A percentile compares a stretch with the other conserved stretches of the same genome.
Conservation (phyloP, 92 coral and sea anemone species). For the Porites divaricata region DNA sequence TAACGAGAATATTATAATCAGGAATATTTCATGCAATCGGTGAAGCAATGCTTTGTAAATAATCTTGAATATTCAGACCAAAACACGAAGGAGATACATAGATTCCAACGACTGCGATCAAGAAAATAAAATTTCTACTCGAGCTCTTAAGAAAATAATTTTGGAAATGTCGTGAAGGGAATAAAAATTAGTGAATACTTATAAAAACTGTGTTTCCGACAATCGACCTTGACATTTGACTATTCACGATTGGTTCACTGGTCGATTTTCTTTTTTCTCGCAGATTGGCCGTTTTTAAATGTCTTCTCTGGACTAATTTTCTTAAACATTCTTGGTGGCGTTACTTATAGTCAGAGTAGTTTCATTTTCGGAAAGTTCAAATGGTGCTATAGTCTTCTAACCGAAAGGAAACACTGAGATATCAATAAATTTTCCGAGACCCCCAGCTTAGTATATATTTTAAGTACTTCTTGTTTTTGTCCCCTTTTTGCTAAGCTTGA, state of each 20-base stretch:
- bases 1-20: neutral
- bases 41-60: neutral
- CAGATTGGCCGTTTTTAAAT: neutral
- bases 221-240: too few relatives aligned
- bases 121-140: too few relatives aligned
- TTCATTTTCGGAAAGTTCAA: slow-evolving; percentile 9
- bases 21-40: too few relatives aligned
- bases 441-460: neutral
- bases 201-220: too few relatives aligned
- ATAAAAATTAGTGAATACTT: too few relatives aligned
- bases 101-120: too few relatives aligned
- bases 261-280: too few relatives aligned
- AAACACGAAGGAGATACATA: too few relatives aligned
- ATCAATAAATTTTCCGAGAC: neutral
- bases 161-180: too few relatives aligned
- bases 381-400: neutral
- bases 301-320: neutral
- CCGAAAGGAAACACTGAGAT: neutral
- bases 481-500: neutral
- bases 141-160: too few relatives aligned
- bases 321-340: neutral
- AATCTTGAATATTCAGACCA: too few relatives aligned
- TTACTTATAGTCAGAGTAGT: slow-evolving; percentile 9
- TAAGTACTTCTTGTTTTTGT: neutral
- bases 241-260: too few relatives aligned